A percentile compares a stretch with the other conserved stretches of the same genome.
Evolutionary conservation across 2,113 vertebrate species (phyloP).

Genomic region (Donacobius atricapilla): DNA sequence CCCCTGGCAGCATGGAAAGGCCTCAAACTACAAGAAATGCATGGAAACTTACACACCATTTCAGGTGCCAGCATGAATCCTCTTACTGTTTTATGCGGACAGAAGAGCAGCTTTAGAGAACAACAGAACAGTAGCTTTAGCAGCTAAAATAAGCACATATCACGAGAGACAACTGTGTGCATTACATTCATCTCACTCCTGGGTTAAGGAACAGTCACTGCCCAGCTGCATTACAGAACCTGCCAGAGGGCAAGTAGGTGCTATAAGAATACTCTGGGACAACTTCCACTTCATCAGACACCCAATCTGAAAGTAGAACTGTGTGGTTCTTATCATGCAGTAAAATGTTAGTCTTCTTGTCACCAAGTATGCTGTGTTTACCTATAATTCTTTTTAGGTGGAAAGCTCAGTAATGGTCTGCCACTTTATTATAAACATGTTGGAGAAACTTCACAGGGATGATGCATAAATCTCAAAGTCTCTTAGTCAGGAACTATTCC

Average conservation of each 20-base stretch:
- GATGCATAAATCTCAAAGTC: background rate
- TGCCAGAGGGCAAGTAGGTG: background rate
- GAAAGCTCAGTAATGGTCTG: background rate
- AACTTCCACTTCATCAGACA: background rate
- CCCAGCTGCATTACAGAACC: background rate
- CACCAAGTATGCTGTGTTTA: background rate
- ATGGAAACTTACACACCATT: rapidly evolving
- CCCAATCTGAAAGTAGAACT: background rate
- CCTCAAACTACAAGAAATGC: background rate
- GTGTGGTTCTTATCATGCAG: background rate
- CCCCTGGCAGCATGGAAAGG: background rate
- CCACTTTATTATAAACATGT: background rate
- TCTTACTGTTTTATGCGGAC: background rate
- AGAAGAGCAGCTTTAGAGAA: background rate
- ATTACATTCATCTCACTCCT: background rate
- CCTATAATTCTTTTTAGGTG: background rate
- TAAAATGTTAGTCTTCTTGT: background rate
- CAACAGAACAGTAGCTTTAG: background rate
- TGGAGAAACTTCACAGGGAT: background rate
- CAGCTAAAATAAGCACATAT: background rate
- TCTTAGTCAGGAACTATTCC: background rate
- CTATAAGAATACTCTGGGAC: background rate
- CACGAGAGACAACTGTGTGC: background rate
- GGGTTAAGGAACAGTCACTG: background rate
- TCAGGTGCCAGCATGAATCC: background rate